Evolutionary conservation across 2,888 invertebrate species (phyloP).

Genomic region (Taphrorychus bicolor): DNA sequence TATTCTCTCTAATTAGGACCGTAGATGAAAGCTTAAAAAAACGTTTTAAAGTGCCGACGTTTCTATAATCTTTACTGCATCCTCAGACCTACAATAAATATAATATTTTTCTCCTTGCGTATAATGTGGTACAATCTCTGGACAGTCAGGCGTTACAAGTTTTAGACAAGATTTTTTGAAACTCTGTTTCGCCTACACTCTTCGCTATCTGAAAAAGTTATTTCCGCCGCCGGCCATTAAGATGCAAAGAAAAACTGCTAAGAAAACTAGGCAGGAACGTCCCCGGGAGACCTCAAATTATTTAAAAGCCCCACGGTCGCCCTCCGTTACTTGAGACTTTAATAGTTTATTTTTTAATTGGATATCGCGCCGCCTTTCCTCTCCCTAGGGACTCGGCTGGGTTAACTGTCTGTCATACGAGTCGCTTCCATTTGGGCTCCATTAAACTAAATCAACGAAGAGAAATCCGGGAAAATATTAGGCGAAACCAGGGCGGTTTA

Average conservation of each 20-base stretch:
- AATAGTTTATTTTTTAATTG: constrained; percentile 58
- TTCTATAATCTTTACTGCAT: too few relatives aligned
- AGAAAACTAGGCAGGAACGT: constrained; percentile 5
- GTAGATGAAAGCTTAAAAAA: too few relatives aligned
- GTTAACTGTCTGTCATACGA: constrained; percentile 54
- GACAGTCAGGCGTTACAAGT: too few relatives aligned
- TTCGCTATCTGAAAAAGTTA: too few relatives aligned
- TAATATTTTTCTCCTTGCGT: too few relatives aligned
- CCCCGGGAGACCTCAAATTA: constrained; percentile 26
- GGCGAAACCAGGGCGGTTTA: constrained; percentile 42
- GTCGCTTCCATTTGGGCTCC: constrained; percentile 58
- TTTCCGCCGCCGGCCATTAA: too few relatives aligned
- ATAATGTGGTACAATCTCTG: too few relatives aligned
- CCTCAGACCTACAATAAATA: too few relatives aligned
- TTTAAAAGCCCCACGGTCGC: constrained; percentile 32
- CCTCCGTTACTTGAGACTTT: constrained; percentile 51
- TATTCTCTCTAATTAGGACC: too few relatives aligned
- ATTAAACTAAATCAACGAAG: constrained; percentile 51
- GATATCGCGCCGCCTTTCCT: constrained; percentile 48
- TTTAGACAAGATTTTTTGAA: too few relatives aligned
- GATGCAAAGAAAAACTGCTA: constrained; percentile 25
- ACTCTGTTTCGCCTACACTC: too few relatives aligned
- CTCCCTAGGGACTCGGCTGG: constrained; percentile 21
- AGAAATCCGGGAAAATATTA: constrained; percentile 46
- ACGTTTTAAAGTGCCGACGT: too few relatives aligned